Evolutionary conservation across 23 tunicate genomes (phyloP).

Genomic region (Corella eumyota): DNA sequence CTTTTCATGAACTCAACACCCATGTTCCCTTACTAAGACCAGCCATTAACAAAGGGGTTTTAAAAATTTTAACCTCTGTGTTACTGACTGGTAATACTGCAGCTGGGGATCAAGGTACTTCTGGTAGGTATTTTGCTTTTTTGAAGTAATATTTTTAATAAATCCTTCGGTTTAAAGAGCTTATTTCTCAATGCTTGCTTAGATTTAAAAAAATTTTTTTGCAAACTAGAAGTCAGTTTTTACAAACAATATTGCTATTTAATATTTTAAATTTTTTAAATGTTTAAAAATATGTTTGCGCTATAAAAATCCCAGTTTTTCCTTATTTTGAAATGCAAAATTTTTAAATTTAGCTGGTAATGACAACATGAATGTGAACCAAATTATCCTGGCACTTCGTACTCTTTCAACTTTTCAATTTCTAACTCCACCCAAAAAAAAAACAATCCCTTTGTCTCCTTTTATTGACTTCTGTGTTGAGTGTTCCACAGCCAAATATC

Average conservation of each 20-base stretch:
- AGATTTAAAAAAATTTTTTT: too few relatives aligned
- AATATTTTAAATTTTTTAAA: too few relatives aligned
- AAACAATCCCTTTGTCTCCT: slow-evolving; percentile 39
- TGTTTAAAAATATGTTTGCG: too few relatives aligned
- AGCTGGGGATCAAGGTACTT: slow-evolving; percentile 21
- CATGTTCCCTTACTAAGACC: slow-evolving; percentile 23
- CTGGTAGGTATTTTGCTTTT: too few relatives aligned
- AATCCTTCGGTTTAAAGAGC: too few relatives aligned
- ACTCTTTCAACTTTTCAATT: slow-evolving; percentile 75
- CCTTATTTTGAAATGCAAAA: too few relatives aligned
- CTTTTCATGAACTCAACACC: slow-evolving; percentile 60
- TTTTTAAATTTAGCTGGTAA: too few relatives aligned
- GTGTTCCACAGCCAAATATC: slow-evolving; percentile 52
- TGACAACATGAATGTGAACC: slow-evolving; percentile 22
- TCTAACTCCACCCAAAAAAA: slow-evolving; percentile 15
- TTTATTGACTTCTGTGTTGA: slow-evolving; percentile 67
- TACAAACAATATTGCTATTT: too few relatives aligned
- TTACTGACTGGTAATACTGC: slow-evolving; percentile 20
- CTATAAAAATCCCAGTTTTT: too few relatives aligned
- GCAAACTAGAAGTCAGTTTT: too few relatives aligned
- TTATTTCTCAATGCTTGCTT: too few relatives aligned
- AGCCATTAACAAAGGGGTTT: slow-evolving; percentile 51
- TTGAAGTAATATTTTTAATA: too few relatives aligned
- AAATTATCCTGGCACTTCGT: slow-evolving; percentile 62
- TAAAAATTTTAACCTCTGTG: slow-evolving; percentile 43